phyloP scores from a whole-genome alignment of 2,888 invertebrate species.

The Drosophila infuscata region DNA sequence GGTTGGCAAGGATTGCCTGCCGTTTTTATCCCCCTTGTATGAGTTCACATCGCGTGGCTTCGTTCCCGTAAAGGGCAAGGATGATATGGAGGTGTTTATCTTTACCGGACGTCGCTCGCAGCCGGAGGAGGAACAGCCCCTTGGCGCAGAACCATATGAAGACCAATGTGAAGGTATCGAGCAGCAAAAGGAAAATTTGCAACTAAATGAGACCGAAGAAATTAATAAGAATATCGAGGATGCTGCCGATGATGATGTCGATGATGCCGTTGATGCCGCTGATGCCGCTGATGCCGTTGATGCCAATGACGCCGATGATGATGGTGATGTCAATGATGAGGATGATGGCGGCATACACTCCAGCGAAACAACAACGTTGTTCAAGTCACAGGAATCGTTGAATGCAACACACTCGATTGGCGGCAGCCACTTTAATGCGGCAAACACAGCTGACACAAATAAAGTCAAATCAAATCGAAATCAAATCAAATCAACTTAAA shows the following conservation, averaged over 20 bases:
- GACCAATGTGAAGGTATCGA: background rate
- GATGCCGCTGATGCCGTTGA: conserved; percentile 3
- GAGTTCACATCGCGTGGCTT: conserved; percentile 96
- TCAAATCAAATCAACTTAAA: conserved; percentile 15
- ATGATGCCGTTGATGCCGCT: background rate
- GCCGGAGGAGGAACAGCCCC: background rate
- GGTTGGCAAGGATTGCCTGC: conserved; percentile 91
- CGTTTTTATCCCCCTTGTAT: conserved; percentile 90
- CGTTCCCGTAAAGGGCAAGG: conserved; percentile 98
- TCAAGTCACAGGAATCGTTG: conserved; percentile 63
- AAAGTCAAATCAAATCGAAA: conserved; percentile 18
- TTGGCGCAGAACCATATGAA: background rate
- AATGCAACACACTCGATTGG: conserved; percentile 46
- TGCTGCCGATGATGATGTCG: background rate
- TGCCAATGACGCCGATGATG: background rate
- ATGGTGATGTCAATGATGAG: conserved; percentile 25
- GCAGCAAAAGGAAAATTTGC: conserved; percentile 23
- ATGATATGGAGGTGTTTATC: conserved; percentile 96
- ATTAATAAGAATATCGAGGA: background rate
- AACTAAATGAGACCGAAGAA: background rate
- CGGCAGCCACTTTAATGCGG: conserved; percentile 46
- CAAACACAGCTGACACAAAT: conserved; percentile 33
- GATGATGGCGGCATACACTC: conserved; percentile 65
- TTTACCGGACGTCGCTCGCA: conserved; percentile 82
- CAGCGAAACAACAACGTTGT: conserved; percentile 69